A percentile compares a stretch with the other conserved stretches of the same genome.
Conservation (phyloP, 2,113 vertebrate genomes). For the Aphelocoma coerulescens region DNA sequence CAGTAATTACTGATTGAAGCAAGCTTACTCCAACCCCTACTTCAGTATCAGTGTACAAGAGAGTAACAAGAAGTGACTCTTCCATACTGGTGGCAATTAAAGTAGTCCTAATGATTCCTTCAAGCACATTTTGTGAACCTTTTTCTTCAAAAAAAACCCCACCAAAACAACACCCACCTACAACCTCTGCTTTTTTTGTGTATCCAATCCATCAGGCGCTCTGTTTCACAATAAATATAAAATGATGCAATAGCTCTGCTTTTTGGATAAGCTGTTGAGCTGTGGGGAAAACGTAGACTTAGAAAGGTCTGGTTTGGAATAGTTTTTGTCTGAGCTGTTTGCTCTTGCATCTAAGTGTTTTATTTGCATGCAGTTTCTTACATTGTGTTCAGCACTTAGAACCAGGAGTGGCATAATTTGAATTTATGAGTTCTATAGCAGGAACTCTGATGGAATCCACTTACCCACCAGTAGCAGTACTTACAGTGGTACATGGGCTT, state of each 20-base stretch:
- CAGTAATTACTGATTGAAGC: neutral
- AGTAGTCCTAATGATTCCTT: neutral
- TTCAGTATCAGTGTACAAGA: neutral
- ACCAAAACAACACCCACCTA: neutral
- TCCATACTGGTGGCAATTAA: neutral
- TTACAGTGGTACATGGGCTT: neutral
- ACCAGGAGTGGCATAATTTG: neutral
- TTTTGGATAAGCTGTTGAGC: neutral
- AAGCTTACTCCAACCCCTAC: neutral
- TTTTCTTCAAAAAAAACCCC: neutral
- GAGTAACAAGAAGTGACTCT: neutral
- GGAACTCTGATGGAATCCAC: neutral
- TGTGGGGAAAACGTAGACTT: neutral
- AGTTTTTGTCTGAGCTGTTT: neutral
- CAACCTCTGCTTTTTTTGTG: neutral
- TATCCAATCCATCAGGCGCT: neutral
- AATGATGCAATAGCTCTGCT: neutral
- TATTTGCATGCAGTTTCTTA: neutral
- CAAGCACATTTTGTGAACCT: neutral
- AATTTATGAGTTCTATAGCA: neutral
- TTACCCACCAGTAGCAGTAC: neutral
- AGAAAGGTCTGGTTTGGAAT: neutral
- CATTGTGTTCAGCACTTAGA: neutral
- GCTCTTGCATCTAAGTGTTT: neutral
- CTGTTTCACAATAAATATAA: neutral